phyloP scores from a whole-genome alignment of 2,113 vertebrate species.

The Ifrita kowaldi region DNA sequence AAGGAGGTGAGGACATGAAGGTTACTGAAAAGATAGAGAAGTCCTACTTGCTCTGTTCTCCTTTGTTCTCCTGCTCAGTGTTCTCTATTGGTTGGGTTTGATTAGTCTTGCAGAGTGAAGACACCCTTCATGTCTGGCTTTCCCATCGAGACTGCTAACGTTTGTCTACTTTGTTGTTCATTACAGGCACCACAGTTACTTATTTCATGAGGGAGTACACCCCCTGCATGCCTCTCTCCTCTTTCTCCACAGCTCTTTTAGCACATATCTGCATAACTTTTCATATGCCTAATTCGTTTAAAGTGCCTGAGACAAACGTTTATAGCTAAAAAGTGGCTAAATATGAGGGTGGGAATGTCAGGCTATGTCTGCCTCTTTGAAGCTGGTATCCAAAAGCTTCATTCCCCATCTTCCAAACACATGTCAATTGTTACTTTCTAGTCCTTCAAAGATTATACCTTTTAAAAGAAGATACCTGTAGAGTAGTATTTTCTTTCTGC shows the following conservation, averaged over 20 bases:
- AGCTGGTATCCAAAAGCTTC: neutral
- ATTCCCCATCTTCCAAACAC: neutral
- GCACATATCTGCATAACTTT: neutral
- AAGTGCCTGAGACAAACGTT: neutral
- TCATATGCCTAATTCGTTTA: neutral
- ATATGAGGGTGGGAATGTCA: neutral
- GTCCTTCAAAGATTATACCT: neutral
- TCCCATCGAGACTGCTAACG: neutral
- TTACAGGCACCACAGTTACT: neutral
- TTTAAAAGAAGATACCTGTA: neutral
- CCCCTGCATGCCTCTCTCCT: neutral
- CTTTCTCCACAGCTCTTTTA: neutral
- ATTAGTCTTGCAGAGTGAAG: neutral
- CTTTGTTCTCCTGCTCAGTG: neutral
- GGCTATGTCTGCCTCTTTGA: neutral
- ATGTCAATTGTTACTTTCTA: neutral
- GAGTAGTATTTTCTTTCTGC: neutral
- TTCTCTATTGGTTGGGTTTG: neutral
- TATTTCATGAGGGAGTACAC: neutral
- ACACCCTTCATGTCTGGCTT: neutral
- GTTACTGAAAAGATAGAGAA: neutral
- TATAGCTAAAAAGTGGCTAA: neutral
- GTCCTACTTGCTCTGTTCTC: neutral
- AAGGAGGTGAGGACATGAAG: slow-evolving; percentile 71
- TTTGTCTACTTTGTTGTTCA: neutral